Percentiles rank a stretch among this genome's conserved stretches.
Conservation (phyloP, 2,113 vertebrate genomes). For the Gallinago paraguaiae region DNA sequence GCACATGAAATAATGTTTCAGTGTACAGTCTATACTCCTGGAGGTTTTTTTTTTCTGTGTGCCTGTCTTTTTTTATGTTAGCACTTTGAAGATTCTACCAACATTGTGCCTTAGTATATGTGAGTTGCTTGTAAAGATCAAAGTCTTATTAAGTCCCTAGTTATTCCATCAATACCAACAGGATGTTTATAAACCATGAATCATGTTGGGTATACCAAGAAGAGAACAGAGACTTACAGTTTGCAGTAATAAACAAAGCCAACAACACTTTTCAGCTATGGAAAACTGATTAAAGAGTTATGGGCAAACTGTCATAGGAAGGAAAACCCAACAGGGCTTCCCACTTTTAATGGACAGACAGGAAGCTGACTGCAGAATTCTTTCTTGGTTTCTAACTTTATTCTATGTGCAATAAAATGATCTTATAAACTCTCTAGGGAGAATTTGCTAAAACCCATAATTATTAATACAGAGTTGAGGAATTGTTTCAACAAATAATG, state of each 20-base stretch:
- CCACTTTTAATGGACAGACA: slow-evolving; percentile 56
- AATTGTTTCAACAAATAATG: neutral
- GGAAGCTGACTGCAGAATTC: slow-evolving; percentile 31
- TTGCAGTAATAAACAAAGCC: slow-evolving; percentile 59
- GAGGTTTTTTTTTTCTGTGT: neutral
- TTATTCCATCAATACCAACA: slow-evolving; percentile 65
- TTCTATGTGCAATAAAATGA: neutral
- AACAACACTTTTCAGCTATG: slow-evolving; percentile 18
- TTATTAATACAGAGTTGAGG: neutral
- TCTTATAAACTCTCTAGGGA: neutral
- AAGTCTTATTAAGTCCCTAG: slow-evolving; percentile 34
- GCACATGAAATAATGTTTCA: neutral
- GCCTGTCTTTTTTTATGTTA: neutral
- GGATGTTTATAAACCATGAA: slow-evolving; percentile 58
- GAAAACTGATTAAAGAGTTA: slow-evolving; percentile 63
- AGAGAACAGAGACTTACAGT: slow-evolving; percentile 46
- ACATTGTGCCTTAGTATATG: neutral
- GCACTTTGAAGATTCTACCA: neutral
- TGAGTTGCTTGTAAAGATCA: slow-evolving; percentile 44
- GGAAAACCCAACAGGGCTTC: slow-evolving; percentile 59
- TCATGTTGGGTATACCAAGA: slow-evolving; percentile 67
- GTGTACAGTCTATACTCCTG: neutral
- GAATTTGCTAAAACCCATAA: neutral
- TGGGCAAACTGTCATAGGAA: slow-evolving; percentile 49
- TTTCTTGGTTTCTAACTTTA: slow-evolving; percentile 29